These are phyloP conservation scores for Rallus crepitans DNA, from an alignment of 2,797 vertebrate genomes.

Conservation along the genomic window DNA sequence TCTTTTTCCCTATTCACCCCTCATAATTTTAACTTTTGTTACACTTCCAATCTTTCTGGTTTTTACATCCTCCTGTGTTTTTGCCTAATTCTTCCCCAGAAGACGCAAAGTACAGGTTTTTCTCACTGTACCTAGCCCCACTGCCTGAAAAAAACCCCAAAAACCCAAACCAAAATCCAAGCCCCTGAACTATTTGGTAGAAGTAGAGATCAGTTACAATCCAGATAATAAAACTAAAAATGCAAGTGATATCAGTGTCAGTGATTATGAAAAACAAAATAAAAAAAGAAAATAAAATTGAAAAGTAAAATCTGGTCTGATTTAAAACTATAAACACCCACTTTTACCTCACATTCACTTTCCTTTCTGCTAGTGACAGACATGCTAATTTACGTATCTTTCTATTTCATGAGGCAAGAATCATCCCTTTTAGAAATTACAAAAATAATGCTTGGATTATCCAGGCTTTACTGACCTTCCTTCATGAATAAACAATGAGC, in stretches of 20 bases:
- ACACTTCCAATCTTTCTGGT: background rate
- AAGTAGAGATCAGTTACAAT: background rate
- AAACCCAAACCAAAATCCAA: background rate
- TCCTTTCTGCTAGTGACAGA: background rate
- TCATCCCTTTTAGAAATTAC: background rate
- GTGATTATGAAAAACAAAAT: background rate
- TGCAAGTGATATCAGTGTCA: background rate
- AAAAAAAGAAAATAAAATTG: background rate
- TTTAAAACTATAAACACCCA: background rate
- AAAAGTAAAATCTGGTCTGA: background rate
- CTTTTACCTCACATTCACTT: background rate
- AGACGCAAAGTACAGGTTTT: background rate
- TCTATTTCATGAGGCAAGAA: background rate
- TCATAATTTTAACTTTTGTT: background rate
- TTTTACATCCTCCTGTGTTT: background rate
- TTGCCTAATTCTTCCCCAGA: background rate
- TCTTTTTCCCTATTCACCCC: background rate
- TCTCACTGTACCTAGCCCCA: background rate
- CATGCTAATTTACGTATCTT: background rate
- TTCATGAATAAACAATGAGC: constrained; percentile 50
- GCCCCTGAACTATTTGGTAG: background rate
- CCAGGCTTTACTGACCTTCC: background rate
- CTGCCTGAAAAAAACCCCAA: background rate
- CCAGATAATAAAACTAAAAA: background rate
- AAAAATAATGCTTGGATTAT: background rate